phyloP scores from a whole-genome alignment of 2,113 vertebrate species.

The Nibea coibor region DNA sequence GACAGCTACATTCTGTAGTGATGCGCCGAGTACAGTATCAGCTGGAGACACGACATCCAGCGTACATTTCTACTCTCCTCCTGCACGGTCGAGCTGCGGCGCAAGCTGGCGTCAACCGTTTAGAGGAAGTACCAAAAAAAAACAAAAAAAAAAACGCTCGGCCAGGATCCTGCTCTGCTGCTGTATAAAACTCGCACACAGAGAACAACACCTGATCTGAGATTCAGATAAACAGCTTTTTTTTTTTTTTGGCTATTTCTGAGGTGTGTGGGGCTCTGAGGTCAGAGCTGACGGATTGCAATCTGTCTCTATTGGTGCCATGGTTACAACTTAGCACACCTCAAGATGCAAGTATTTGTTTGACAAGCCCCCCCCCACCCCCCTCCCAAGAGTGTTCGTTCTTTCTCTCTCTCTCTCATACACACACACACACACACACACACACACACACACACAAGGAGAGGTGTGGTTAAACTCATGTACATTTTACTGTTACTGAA shows the following conservation, averaged over 20 bases:
- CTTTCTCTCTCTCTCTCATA: conserved; percentile 37
- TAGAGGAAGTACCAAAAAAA: conserved; percentile 75
- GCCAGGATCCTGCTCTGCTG: conserved; percentile 41
- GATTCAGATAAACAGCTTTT: conserved; percentile 72
- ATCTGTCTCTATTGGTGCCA: conserved; percentile 38
- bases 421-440: conserved; percentile 44
- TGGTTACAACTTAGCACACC: conserved; percentile 31
- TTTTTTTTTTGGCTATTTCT: conserved; percentile 56
- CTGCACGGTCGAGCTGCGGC: conserved; percentile 26
- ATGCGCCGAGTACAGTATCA: conserved; percentile 11
- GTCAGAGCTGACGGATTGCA: conserved; percentile 52
- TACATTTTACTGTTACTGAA: conserved; percentile 78
- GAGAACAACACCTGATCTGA: conserved; percentile 70
- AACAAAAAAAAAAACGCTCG: conserved; percentile 67
- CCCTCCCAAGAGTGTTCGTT: neutral
- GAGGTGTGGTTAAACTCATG: conserved; percentile 79
- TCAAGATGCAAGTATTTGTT: conserved; percentile 47
- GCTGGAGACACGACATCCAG: conserved; percentile 35
- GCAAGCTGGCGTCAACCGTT: conserved; percentile 45
- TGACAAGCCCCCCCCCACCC: conserved; percentile 24
- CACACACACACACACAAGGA: conserved; percentile 53
- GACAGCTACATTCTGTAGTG: conserved; percentile 22
- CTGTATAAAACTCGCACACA: conserved; percentile 17
- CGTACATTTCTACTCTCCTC: conserved; percentile 41
- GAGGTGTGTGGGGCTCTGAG: conserved; percentile 56